Base-by-base conservation (phyloP, 2,797 vertebrate species). In the Rhodeus uyekii region DNA sequence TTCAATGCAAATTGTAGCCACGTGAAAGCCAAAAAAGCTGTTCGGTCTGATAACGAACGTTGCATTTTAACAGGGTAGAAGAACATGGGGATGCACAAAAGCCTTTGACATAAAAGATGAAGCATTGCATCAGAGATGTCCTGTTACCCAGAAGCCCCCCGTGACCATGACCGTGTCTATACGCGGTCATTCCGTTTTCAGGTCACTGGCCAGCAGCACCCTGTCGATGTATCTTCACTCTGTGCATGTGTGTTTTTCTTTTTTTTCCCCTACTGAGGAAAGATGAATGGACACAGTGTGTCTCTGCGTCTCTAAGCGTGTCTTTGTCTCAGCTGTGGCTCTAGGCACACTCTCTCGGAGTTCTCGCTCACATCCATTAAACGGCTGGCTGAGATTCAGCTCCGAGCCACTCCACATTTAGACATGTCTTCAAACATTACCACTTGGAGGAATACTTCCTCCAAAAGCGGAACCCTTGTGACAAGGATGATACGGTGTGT, bases 161-260 rank as follows among this genome's bases (percentile, higher is more conserved):
- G 78, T 24, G 60, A 64, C 68, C 39, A 19, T 64, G 69, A 82
- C 82, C 36, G 29, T 46, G 50, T 68, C 55, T 81, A 72, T 61
- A 67, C 27, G 3, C 69, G 69, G 63, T 77, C 78, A 78, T 53
- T 79, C 42, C 29, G 3, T 27, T 84, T 75, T 69, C 69, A 86
- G 81, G 69, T 86, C 80, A 84, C 58, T 63, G 71, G 78, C 73
- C 81, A 83, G 73, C 60, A 71, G 80, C 73, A 81, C 48, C 44
- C 48, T 53, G 29, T 65, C 42, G 2, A 76, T 55, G 73, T 9
- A 39, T 85, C 64, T 36, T 64, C 50, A 61, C 42, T 76, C 73
- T 67, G 42, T 71, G 76, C 50, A 32, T 38, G 79, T 44, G 77
- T 68, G 68, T 64, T 81, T 81, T 58, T 74, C 44, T 34, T 39